Conservation (phyloP, 2,888 invertebrate species). For the Apoda limacodes region DNA sequence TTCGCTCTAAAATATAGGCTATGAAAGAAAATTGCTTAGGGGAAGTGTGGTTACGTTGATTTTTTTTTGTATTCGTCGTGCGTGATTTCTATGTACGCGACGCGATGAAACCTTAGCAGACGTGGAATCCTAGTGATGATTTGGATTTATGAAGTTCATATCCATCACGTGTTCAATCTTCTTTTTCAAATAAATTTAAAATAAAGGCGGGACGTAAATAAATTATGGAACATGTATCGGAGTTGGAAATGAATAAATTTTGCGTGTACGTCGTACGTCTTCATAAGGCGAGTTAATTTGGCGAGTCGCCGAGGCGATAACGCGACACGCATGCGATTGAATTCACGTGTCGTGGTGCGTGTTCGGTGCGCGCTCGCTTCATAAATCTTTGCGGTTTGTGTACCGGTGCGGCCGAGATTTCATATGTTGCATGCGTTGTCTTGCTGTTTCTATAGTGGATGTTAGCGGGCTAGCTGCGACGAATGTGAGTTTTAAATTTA, state of each 20-base stretch:
- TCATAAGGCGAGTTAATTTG: conserved; percentile 55
- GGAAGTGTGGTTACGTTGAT: conserved; percentile 58
- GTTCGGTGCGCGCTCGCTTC: conserved; percentile 39
- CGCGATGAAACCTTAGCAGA: no score
- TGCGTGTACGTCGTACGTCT: conserved; percentile 40
- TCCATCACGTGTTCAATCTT: conserved; percentile 1
- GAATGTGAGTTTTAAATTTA: no score
- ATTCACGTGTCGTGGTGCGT: conserved; percentile 37
- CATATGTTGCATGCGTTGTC: conserved; percentile 14
- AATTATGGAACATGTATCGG: no score
- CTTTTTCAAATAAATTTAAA: background rate
- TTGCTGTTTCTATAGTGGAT: conserved; percentile 15
- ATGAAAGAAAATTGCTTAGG: conserved; percentile 56
- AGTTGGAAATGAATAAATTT: conserved; percentile 25
- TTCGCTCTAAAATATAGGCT: conserved; percentile 48
- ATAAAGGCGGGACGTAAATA: no score
- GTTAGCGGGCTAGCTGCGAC: no score
- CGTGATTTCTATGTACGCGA: no score
- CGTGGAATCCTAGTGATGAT: no score
- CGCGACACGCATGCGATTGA: conserved; percentile 41
- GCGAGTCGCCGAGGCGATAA: conserved; percentile 39
- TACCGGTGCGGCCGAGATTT: conserved; percentile 9
- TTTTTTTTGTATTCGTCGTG: conserved; percentile 63
- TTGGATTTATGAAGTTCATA: no score
- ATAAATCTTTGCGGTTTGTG: conserved; percentile 32